Conservation (phyloP, 2,113 vertebrate species). For the Perca schrenkii region DNA sequence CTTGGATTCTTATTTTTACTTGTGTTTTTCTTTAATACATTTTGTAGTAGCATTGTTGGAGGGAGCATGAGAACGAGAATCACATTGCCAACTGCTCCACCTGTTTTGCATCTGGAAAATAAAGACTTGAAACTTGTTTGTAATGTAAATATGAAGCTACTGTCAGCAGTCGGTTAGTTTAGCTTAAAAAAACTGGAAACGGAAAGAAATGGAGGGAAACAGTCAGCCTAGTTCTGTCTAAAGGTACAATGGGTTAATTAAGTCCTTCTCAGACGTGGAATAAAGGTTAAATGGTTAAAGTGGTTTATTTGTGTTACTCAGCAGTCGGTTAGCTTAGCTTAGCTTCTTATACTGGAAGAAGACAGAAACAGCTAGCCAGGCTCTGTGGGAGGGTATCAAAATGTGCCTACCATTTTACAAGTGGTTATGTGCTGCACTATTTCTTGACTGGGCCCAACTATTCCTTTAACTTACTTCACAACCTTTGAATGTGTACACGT, state of each 20-base stretch:
- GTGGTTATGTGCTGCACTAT: background rate
- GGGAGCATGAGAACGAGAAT: background rate
- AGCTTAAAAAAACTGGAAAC: background rate
- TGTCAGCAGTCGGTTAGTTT: background rate
- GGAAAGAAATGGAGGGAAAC: background rate
- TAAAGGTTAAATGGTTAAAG: background rate
- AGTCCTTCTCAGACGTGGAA: background rate
- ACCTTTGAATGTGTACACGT: constrained; percentile 28
- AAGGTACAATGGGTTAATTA: background rate
- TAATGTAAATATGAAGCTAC: background rate
- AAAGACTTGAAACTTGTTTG: background rate
- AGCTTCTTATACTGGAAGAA: too few species aligned
- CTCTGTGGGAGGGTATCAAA: background rate
- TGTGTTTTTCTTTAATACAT: background rate
- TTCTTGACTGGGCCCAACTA: too few species aligned
- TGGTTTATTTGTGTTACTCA: background rate
- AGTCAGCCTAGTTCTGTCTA: background rate
- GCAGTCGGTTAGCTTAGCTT: background rate
- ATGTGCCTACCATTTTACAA: background rate
- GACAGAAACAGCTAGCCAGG: background rate
- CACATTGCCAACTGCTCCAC: background rate
- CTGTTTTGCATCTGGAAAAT: too few species aligned
- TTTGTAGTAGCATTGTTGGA: background rate
- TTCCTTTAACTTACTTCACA: constrained; percentile 16
- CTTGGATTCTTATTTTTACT: background rate